Evolutionary conservation across 2,797 vertebrate species (phyloP).

Genomic region (Selene dorsalis): DNA sequence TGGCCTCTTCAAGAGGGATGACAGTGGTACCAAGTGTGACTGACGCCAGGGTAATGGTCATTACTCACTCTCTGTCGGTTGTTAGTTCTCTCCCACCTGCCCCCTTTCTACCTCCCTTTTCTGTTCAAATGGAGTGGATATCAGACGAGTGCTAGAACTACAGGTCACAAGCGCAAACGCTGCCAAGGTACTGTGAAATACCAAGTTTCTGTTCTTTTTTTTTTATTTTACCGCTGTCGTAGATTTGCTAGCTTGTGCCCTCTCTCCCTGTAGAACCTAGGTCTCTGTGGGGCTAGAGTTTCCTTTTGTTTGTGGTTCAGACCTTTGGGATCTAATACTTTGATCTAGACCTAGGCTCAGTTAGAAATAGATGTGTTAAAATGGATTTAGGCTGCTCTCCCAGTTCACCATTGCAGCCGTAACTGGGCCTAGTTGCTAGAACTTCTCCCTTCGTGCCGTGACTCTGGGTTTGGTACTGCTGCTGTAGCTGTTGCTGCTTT

Average conservation of each 20-base stretch:
- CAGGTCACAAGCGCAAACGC: slow-evolving; percentile 97
- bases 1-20: slow-evolving; percentile 55
- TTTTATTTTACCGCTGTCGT: slow-evolving; percentile 48
- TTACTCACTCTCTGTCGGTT: slow-evolving; percentile 94
- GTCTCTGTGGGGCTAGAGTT: slow-evolving; percentile 60
- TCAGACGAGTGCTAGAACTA: slow-evolving; percentile 94
- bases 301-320: slow-evolving; percentile 66
- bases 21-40: slow-evolving; percentile 65
- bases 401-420: slow-evolving; percentile 52
- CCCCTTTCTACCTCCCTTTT: slow-evolving; percentile 99
- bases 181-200: slow-evolving; percentile 96
- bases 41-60: slow-evolving; percentile 51
- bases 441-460: slow-evolving; percentile 60
- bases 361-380: slow-evolving; percentile 63
- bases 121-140: slow-evolving; percentile 99
- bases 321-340: slow-evolving; percentile 49
- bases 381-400: slow-evolving; percentile 40
- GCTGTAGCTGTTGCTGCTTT: slow-evolving; percentile 66
- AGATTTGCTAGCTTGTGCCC: slow-evolving; percentile 66
- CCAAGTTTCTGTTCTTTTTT: slow-evolving; percentile 34
- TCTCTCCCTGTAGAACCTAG: slow-evolving; percentile 71
- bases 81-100: slow-evolving; percentile 98
- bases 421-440: slow-evolving; percentile 78
- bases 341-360: slow-evolving; percentile 79
- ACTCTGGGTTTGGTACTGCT: slow-evolving; percentile 50